A percentile compares a stretch with the other conserved stretches of the same genome.
Evolutionary conservation across 1,140 invertebrate genomes (phyloP).

Genomic region (Plectus sambesii): DNA sequence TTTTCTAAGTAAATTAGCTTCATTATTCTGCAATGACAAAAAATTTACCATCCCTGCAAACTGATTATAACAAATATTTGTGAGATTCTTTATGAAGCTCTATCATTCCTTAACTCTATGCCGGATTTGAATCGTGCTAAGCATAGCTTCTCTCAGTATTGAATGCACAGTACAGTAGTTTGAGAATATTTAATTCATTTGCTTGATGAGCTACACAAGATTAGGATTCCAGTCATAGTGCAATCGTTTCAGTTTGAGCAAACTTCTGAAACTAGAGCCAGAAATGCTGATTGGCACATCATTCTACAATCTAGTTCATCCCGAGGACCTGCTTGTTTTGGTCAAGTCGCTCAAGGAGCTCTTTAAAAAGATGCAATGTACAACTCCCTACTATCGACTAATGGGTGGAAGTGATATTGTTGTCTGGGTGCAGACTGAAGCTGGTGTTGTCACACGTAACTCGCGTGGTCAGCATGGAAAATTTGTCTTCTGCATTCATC

Average conservation of each 20-base stretch:
- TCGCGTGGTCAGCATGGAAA: slow-evolving; percentile 35
- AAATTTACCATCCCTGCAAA: no score
- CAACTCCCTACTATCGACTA: slow-evolving; percentile 33
- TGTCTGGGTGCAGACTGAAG: slow-evolving; percentile 36
- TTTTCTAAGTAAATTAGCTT: no score
- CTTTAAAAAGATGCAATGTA: slow-evolving; percentile 29
- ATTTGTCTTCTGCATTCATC: slow-evolving; percentile 39
- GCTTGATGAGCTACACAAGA: no score
- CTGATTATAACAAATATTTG: no score
- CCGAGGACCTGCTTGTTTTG: slow-evolving; percentile 24
- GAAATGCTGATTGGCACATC: slow-evolving; percentile 34
- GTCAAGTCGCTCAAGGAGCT: slow-evolving; percentile 27
- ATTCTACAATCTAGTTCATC: slow-evolving; percentile 41
- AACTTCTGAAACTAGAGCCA: slow-evolving; percentile 27
- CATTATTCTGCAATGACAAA: no score
- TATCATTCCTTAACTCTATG: no score
- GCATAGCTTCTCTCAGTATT: no score
- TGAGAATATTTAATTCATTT: no score
- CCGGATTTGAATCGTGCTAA: no score
- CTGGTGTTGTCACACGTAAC: slow-evolving; percentile 35
- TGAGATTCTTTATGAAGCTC: no score
- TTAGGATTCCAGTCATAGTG: neutral
- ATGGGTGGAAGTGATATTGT: slow-evolving; percentile 28
- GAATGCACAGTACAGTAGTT: no score
- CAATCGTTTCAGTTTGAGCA: slow-evolving; percentile 24